Base-by-base conservation (phyloP, 2,888 invertebrate species). In the Drosophila quinaria region DNA sequence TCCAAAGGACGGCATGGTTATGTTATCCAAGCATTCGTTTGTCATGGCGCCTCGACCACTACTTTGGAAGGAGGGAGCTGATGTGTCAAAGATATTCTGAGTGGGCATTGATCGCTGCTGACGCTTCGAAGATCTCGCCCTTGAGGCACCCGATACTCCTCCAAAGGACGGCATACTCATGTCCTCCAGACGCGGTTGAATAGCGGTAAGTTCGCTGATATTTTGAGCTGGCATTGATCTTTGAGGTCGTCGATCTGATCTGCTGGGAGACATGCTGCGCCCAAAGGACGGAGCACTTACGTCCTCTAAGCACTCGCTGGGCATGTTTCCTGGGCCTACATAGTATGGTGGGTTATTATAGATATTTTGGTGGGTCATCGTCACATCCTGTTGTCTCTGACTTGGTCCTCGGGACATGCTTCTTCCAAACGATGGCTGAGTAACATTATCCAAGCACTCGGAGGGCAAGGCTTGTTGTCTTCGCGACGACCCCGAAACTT, bases 261-360 rank as follows among this genome's bases (percentile, higher is more conserved):
- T 35, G 4, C 37, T 19, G 1, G 17, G 33, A 0, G 44, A n/a
- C 19, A 19, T 15, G 29, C 37, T 52, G 0, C 58, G 11, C 1
- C 31, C 62, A 55, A 56, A 64, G 1, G 70, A 70, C 5, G 74
- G 77, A 3, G 58, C 59, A 49, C 58, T 73, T 1, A 71, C 58
- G 29, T 79, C 54, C 8, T 64, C 46, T 22, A 71, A 39, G 17
- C 51, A 70, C n/a, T 76, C 76, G 15, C 19, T 58, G 4, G 66
- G 58, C 22, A 60, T 37, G 17, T 10, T 2, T 35, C 22, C 11
- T 8, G n/a, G 35, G 4, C 37, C 10, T n/a, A 4, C n/a, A 51
- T 25, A 10, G 9, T 13, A 51, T 0, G 22, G 13, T 10, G 13
- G 6, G 37, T 25, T 25, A 13, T 42, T 42, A 11, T 19, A 19